These are phyloP conservation scores for Enteromius treurensis DNA, from an alignment of 2,797 vertebrate species.

Conservation along the genomic window DNA sequence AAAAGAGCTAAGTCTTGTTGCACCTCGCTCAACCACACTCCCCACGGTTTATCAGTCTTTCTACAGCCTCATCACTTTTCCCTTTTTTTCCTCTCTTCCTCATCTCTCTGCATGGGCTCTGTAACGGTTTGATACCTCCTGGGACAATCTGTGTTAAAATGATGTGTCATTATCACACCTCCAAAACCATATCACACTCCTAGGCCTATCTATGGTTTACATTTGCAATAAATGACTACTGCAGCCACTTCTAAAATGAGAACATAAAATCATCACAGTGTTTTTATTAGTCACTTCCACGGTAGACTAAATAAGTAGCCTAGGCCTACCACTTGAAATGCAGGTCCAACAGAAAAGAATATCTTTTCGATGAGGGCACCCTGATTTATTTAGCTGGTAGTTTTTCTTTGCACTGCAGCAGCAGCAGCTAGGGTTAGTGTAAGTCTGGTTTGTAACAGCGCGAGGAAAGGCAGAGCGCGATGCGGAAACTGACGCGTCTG, in stretches of 20 bases:
- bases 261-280: neutral
- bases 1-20: slow-evolving; percentile 12
- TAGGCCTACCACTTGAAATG: neutral
- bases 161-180: slow-evolving; percentile 15
- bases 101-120: neutral
- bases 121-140: slow-evolving; percentile 7
- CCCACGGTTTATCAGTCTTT: slow-evolving; percentile 33
- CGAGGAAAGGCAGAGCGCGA: slow-evolving; percentile 29
- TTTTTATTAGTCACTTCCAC: neutral
- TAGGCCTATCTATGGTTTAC: neutral
- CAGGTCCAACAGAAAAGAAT: neutral
- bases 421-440: slow-evolving; percentile 23
- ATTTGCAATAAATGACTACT: neutral
- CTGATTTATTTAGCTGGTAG: slow-evolving; percentile 13
- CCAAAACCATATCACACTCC: neutral
- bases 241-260: neutral
- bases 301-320: neutral
- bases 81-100: slow-evolving; percentile 28
- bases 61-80: slow-evolving; percentile 25
- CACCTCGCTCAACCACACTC: slow-evolving; percentile 33
- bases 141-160: neutral
- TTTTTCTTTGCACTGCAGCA: slow-evolving; percentile 6
- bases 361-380: neutral
- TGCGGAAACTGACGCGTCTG: slow-evolving; percentile 58
- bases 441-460: slow-evolving; percentile 32